Base-by-base conservation (phyloP, 1,140 invertebrate species). In the Sinonovacula constricta region DNA sequence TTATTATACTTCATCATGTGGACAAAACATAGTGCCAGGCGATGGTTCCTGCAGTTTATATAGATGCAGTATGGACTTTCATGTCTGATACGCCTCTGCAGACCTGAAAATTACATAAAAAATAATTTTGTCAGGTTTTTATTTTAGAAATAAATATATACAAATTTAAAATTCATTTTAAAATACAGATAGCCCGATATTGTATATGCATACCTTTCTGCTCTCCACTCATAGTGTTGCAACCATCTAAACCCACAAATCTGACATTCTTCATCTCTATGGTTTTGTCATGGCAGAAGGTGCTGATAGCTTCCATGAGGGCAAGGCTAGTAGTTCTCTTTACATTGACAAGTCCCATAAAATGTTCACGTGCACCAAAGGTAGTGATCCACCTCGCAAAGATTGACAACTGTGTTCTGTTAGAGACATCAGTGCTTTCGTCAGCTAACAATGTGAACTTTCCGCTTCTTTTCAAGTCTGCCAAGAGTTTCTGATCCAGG, bases 361-460 rank as follows among this genome's bases (percentile, higher is more conserved):
- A n/a, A n/a, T n/a, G n/a, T n/a, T n/a, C n/a, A n/a, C n/a, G n/a
- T n/a, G n/a, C n/a, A n/a, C n/a, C n/a, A n/a, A n/a, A n/a, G n/a
- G n/a, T n/a, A n/a, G n/a, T n/a, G n/a, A n/a, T n/a, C 45, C 30
- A 69, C 22, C 66, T 22, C 26, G 30, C 49, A 69, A 69, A 69
- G 4, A 69, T 24, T 54, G 51, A 69, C 5, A 69, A 28, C n/a
- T 69, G 66, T 14, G 66, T 54, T 54, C 49, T 7, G 28, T 69
- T 69, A 3, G 26, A 3, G 3, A 3, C 3, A 22, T 69, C 66
- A 24, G 66, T 69, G n/a, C 49, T 56, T 54, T 69, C 66, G 31
- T 69, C 66, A 56, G 66, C 66, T n/a, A 69, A 33, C 2, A 54
- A 3, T 31, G 66, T 69, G 28, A 54, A 69, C 51, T 53, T 69